Evolutionary conservation across 1,140 invertebrate genomes (phyloP).

Genomic region (Neoseiulus cucumeris): DNA sequence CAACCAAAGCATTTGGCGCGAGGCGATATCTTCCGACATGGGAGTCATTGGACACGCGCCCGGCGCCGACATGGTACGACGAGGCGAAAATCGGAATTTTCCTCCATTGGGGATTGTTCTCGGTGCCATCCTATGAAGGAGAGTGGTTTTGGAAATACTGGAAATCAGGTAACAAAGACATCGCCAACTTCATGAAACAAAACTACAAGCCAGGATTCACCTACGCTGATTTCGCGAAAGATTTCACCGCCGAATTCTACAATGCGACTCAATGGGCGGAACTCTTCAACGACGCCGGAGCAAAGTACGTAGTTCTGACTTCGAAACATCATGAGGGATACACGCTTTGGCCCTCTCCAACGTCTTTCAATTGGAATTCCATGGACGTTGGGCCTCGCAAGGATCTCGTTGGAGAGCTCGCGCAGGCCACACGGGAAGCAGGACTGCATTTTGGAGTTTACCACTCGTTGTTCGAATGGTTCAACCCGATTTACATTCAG

Average conservation of each 20-base stretch:
- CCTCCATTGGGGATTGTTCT: slow-evolving; percentile 30
- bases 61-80: slow-evolving; percentile 29
- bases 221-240: slow-evolving; percentile 62
- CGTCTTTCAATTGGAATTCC: slow-evolving; percentile 27
- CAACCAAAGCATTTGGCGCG: background rate
- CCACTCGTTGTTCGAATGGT: slow-evolving; percentile 79
- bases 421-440: background rate
- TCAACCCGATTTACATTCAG: slow-evolving; percentile 54
- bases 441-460: slow-evolving; percentile 58
- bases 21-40: slow-evolving; percentile 22
- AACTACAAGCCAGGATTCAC: slow-evolving; percentile 56
- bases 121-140: slow-evolving; percentile 24
- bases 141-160: slow-evolving; percentile 26
- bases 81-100: slow-evolving; percentile 31
- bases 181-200: slow-evolving; percentile 36
- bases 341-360: slow-evolving; percentile 24
- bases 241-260: slow-evolving; percentile 62
- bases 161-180: slow-evolving; percentile 17
- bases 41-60: slow-evolving; percentile 27
- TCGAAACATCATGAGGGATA: slow-evolving; percentile 27
- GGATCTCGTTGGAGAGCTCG: slow-evolving; percentile 23
- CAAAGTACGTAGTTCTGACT: slow-evolving; percentile 37
- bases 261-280: slow-evolving; percentile 52
- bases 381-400: slow-evolving; percentile 26
- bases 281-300: slow-evolving; percentile 49